These are phyloP conservation scores for Neria commutata DNA, from an alignment of 2,888 invertebrate species.

Conservation along the genomic window DNA sequence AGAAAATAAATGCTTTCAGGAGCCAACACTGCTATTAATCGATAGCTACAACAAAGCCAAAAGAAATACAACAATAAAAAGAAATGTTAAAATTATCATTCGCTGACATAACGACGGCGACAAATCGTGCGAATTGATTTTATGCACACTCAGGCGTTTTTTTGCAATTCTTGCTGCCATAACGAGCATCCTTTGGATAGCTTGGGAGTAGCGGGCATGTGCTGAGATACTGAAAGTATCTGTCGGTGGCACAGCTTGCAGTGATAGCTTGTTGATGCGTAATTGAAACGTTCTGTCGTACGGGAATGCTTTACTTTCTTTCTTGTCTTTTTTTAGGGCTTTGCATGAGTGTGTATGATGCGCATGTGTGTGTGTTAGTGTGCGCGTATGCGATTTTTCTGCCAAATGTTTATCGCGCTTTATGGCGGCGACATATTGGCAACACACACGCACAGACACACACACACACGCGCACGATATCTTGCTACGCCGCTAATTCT, in stretches of 20 bases:
- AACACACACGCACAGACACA: neutral
- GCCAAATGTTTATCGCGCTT: neutral
- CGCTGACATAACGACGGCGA: constrained; percentile 2
- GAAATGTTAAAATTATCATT: constrained; percentile 28
- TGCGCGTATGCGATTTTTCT: neutral
- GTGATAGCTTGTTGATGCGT: constrained; percentile 54
- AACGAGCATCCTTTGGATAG: constrained; percentile 15
- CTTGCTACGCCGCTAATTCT: constrained; percentile 34
- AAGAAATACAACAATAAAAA: neutral
- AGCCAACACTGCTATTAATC: too few relatives aligned
- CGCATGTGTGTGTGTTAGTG: neutral
- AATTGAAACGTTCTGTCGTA: constrained; percentile 54
- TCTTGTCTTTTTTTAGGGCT: constrained; percentile 22
- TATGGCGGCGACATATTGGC: neutral
- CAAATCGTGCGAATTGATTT: constrained; percentile 41
- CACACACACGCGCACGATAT: neutral
- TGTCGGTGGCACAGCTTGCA: constrained; percentile 52
- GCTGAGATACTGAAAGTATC: constrained; percentile 36
- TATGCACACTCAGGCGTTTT: neutral
- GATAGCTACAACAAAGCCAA: constrained; percentile 12
- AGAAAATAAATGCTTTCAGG: too few relatives aligned
- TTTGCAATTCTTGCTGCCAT: constrained; percentile 7
- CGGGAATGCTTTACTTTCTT: constrained; percentile 38
- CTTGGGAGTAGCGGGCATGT: neutral
- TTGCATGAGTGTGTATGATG: too few relatives aligned